A percentile compares a stretch with the other conserved stretches of the same genome.
Evolutionary conservation across 2,113 vertebrate species (phyloP).

Genomic region (Eurypyga helias): DNA sequence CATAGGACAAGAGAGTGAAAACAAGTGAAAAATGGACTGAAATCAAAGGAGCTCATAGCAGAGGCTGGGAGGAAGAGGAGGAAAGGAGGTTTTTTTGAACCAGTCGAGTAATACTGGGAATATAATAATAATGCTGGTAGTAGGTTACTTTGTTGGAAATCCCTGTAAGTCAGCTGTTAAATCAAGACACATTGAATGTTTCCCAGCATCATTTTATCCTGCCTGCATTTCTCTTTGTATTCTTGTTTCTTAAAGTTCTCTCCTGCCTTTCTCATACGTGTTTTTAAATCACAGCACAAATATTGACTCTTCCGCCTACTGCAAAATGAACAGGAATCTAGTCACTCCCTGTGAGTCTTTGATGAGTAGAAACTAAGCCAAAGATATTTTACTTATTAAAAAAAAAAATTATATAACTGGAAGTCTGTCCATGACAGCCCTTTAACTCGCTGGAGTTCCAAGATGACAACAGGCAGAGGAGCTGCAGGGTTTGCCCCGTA

Average conservation of each 20-base stretch:
- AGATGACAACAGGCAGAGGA: background rate
- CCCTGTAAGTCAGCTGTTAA: background rate
- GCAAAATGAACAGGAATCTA: conserved; percentile 38
- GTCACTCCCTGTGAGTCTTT: conserved; percentile 19
- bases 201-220: background rate
- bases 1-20: background rate
- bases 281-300: conserved; percentile 56
- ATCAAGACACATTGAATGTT: background rate
- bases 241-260: conserved; percentile 24
- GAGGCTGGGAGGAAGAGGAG: background rate
- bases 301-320: conserved; percentile 45
- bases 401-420: background rate
- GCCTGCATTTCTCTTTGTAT: background rate
- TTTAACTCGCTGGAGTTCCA: background rate
- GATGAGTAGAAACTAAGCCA: conserved; percentile 30
- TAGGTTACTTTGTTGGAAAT: conserved; percentile 5
- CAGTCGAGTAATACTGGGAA: background rate
- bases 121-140: background rate
- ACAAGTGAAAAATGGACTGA: background rate
- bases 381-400: conserved; percentile 25
- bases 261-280: background rate
- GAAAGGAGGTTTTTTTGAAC: background rate
- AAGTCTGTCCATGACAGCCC: background rate
- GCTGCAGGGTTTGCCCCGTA: background rate
- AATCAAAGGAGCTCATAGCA: background rate